Evolutionary conservation across 1,140 invertebrate species (phyloP).

Genomic region (Pseudomyrmex concolor): DNA sequence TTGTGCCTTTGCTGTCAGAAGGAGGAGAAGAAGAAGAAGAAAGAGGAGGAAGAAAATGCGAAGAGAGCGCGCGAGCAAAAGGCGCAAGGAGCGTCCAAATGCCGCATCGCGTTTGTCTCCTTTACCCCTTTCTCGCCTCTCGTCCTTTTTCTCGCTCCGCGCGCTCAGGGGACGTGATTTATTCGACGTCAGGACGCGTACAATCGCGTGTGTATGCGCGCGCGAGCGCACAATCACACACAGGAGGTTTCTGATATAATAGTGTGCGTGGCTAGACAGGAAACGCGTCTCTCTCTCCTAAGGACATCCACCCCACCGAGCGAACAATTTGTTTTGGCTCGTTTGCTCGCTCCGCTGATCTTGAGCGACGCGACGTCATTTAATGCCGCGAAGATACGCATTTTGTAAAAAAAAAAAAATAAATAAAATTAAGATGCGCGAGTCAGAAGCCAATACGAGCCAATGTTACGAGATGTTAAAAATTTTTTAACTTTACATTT

Average conservation of each 20-base stretch:
- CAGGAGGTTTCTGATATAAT: conserved; percentile 1
- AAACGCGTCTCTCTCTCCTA: conserved; percentile 57
- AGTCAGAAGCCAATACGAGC: too few relatives aligned
- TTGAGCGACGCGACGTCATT: neutral
- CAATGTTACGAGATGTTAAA: too few relatives aligned
- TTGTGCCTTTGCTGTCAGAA: conserved; percentile 32
- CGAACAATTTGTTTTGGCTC: conserved; percentile 67
- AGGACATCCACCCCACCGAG: conserved; percentile 48
- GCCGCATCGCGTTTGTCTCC: conserved; percentile 59
- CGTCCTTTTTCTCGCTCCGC: conserved; percentile 20
- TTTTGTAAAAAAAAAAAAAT: too few relatives aligned
- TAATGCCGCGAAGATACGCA: neutral
- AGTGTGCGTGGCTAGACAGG: conserved; percentile 23
- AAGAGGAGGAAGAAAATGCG: neutral
- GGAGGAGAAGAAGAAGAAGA: conserved; percentile 26
- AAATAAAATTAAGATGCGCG: too few relatives aligned
- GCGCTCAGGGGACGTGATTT: conserved; percentile 62
- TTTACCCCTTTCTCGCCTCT: conserved; percentile 4
- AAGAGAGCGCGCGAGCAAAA: conserved; percentile 18
- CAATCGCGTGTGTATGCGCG: conserved; percentile 1
- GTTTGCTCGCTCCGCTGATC: conserved; percentile 30
- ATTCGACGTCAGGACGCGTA: conserved; percentile 61
- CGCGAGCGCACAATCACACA: neutral
- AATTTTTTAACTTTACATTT: too few relatives aligned
- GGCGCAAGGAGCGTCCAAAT: conserved; percentile 42